These are phyloP conservation scores for Flexamia atlantica DNA, from an alignment of 2,888 invertebrate genomes.

Conservation along the genomic window DNA sequence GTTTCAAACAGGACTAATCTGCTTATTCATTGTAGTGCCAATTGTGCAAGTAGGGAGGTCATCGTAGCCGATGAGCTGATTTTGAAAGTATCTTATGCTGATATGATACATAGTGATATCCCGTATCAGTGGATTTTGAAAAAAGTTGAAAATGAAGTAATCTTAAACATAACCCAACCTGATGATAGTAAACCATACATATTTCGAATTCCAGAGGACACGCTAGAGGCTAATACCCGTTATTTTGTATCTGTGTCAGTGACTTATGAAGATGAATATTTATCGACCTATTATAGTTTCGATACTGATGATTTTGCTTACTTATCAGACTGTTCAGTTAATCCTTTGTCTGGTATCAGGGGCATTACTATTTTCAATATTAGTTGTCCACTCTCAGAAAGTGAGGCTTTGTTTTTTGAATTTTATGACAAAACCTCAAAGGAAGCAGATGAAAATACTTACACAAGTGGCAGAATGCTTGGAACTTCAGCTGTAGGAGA, in stretches of 20 bases:
- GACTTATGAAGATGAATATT: background rate
- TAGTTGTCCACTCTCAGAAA: background rate
- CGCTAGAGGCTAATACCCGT: background rate
- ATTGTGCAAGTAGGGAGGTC: background rate
- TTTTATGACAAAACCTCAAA: conserved; percentile 13
- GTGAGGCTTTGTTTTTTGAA: background rate
- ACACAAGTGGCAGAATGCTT: conserved; percentile 18
- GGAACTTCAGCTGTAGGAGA: background rate
- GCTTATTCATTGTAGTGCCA: background rate
- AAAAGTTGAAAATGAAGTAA: background rate
- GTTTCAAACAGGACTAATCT: background rate
- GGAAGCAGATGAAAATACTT: background rate
- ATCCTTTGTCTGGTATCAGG: background rate
- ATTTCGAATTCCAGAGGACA: conserved; percentile 21
- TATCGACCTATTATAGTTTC: background rate
- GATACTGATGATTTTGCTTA: conserved; percentile 12
- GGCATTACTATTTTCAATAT: background rate
- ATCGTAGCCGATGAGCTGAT: background rate
- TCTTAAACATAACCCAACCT: background rate
- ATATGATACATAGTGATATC: background rate
- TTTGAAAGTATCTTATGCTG: background rate
- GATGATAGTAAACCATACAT: background rate
- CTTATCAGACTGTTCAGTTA: background rate
- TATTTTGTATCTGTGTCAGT: conserved; percentile 6
- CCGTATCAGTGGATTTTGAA: background rate